Conservation (phyloP, 2,113 vertebrate species). For the Bagarius yarrelli region DNA sequence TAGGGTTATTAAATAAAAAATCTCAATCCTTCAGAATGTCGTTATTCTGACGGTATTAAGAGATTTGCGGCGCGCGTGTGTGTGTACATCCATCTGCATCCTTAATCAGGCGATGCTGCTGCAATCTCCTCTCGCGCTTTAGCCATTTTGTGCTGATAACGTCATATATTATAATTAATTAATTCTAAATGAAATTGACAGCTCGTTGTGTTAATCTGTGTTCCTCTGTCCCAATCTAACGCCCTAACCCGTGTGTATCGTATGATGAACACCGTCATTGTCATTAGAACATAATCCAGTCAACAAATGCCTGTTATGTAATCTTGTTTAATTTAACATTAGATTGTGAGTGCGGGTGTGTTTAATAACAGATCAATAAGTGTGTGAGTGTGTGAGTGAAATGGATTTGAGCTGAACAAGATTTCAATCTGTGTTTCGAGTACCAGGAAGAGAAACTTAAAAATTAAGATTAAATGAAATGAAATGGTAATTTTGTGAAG, state of each 20-base stretch:
- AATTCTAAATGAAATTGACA: background rate
- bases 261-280: background rate
- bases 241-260: background rate
- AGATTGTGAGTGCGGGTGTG: constrained; percentile 3
- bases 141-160: constrained; percentile 2
- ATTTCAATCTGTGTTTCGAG: background rate
- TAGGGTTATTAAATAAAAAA: background rate
- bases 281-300: background rate
- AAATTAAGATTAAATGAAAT: no score
- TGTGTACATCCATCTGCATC: background rate
- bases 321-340: background rate
- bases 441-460: background rate
- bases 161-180: background rate
- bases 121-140: background rate
- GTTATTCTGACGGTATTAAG: background rate
- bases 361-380: background rate
- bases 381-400: constrained; percentile 6
- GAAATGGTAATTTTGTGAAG: no score
- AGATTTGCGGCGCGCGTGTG: constrained; percentile 1
- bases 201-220: background rate
- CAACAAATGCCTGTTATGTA: constrained; percentile 3
- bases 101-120: background rate
- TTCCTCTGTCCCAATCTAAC: background rate
- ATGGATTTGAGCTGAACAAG: background rate
- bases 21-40: background rate